Evolutionary conservation across 1,140 invertebrate species (phyloP), one percentile per base, ranked within the genome.

Genomic region (Euglossa dilemma): DNA sequence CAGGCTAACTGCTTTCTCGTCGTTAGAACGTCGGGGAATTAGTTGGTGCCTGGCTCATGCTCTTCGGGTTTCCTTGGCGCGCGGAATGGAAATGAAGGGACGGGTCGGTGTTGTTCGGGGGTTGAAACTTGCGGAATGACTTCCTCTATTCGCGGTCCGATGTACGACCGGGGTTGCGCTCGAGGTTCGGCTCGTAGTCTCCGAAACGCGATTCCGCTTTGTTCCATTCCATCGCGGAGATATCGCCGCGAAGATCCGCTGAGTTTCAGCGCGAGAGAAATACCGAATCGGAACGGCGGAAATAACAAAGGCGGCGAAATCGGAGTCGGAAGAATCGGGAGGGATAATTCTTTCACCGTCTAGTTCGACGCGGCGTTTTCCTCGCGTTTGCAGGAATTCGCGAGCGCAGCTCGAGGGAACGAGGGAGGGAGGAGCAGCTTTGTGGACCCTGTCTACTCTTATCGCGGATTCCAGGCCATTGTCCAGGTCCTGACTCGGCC

Each of bases 401-500:
- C 61, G 28, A 80, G 76, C 72, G 56, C 83, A 72, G 66, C 54
- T 54, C 20, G 23, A 23, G 20, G 14, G 9, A 69, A 59, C 75
- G 63, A n/a, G 50, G 63, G 54, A 61, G 25, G 71, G 61, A 63
- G 59, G 57, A 88, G 72, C 64, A 76, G 87, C 81, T 89, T 86
- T 86, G 88, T 86, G 87, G 75, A 64, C 56, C 85, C 87, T 88
- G 88, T 87, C 82, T 86, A 90, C 91, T 91, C 92, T 94, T 93
- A 94, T 94, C 92, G 87, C 83, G 90, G 91, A 94, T 94, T 93
- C 91, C 91, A 88, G 90, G 91, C 91, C 90, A 94, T 93, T 93
- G 90, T 92, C 91, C 91, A 85, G 89, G 73, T 43, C 75, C 69
- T 70, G 77, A 70, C 83, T 83, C 72, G 63, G 14, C 63, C 72